phyloP scores from a whole-genome alignment of 2,888 invertebrate genomes.

The Girardia tigrina region DNA sequence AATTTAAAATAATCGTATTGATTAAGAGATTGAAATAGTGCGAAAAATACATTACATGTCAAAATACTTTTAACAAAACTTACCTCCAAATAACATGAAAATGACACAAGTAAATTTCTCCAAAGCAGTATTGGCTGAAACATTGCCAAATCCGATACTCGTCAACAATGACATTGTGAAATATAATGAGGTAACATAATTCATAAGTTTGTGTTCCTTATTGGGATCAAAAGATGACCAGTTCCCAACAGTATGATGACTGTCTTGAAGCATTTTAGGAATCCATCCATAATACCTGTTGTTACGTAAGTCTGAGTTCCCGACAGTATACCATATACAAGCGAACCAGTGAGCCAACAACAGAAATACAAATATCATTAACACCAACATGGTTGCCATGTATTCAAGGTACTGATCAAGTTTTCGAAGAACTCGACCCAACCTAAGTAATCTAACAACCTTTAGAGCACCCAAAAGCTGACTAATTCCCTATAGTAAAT shows the following conservation, averaged over 20 bases:
- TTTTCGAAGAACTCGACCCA: constrained; percentile 81
- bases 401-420: constrained; percentile 82
- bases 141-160: constrained; percentile 97
- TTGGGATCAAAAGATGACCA: background rate
- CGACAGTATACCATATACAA: constrained; percentile 94
- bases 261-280: constrained; percentile 62
- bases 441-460: constrained; percentile 81
- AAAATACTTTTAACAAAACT: constrained; percentile 42
- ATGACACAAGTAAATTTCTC: constrained; percentile 91
- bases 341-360: constrained; percentile 96
- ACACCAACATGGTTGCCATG: constrained; percentile 94
- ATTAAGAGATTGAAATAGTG: too few species aligned
- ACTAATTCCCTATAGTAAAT: constrained; percentile 26
- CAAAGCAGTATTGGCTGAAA: constrained; percentile 75
- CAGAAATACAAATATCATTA: constrained; percentile 90
- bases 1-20: too few species aligned
- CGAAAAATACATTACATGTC: too few species aligned
- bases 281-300: constrained; percentile 69
- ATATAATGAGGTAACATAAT: constrained; percentile 82
- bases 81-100: constrained; percentile 99
- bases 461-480: constrained; percentile 47
- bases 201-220: constrained; percentile 38
- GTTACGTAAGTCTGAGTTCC: constrained; percentile 51
- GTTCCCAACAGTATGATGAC: background rate
- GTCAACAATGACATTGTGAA: constrained; percentile 99